Evolutionary conservation across 2,113 vertebrate genomes (phyloP).

Genomic region (Saguinus imperator): DNA sequence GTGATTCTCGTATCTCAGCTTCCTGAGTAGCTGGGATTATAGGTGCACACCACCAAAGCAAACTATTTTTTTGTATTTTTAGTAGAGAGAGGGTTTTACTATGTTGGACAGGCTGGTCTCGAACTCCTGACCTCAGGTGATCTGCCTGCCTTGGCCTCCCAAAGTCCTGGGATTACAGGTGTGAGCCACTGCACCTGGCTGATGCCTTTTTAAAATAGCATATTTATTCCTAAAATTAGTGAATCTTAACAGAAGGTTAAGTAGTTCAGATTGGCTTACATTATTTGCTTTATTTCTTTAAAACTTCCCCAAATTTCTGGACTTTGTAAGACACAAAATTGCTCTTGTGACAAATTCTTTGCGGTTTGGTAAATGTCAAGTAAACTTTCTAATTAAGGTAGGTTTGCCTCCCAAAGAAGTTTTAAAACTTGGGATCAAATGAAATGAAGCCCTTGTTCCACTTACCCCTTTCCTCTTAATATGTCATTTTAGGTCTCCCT

Average conservation of each 20-base stretch:
- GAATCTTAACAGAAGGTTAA: conserved; percentile 25
- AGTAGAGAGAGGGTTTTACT: too few species aligned
- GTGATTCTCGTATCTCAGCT: too few species aligned
- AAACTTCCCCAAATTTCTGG: not conserved
- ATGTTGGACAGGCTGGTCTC: too few species aligned
- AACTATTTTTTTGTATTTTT: too few species aligned
- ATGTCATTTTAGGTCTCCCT: not conserved
- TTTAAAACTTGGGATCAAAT: not conserved
- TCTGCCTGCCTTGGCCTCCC: too few species aligned
- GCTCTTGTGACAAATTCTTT: not conserved
- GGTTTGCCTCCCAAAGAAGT: not conserved
- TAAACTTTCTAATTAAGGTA: conserved; percentile 7
- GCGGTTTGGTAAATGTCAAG: not conserved
- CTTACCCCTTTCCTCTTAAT: not conserved
- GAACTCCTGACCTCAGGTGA: too few species aligned
- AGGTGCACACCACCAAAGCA: too few species aligned
- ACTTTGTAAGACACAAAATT: not conserved
- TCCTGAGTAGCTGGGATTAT: too few species aligned
- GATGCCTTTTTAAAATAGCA: conserved; percentile 19
- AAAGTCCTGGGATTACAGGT: too few species aligned
- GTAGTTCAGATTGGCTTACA: not conserved
- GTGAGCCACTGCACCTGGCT: too few species aligned
- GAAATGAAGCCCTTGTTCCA: not conserved
- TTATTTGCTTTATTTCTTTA: conserved; percentile 15
- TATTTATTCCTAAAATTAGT: not conserved